phyloP scores from a whole-genome alignment of 2,797 vertebrate genomes.

The Oreochromis mossambicus region DNA sequence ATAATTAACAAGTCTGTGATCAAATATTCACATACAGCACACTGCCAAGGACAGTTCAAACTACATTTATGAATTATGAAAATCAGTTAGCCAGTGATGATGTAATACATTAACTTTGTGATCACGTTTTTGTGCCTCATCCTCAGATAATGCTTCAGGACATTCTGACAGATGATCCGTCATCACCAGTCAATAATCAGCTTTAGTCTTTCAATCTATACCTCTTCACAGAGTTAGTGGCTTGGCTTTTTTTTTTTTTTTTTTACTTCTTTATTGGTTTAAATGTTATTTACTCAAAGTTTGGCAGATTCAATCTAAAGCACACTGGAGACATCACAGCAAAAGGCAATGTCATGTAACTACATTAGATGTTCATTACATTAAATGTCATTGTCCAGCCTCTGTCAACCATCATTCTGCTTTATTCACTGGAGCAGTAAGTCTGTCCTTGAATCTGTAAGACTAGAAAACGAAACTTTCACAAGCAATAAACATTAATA shows the following conservation, averaged over 20 bases:
- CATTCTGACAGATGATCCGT: background rate
- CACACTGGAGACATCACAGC: background rate
- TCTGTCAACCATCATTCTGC: background rate
- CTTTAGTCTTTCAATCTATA: background rate
- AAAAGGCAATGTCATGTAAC: background rate
- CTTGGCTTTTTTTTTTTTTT: background rate
- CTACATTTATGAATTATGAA: slow-evolving; percentile 6
- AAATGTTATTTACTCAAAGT: background rate
- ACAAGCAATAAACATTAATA: background rate
- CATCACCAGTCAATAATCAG: background rate
- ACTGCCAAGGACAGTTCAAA: slow-evolving; percentile 20
- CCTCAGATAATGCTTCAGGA: background rate
- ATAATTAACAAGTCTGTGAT: background rate
- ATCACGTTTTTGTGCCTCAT: background rate
- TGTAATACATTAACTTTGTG: background rate
- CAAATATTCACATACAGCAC: slow-evolving; percentile 21
- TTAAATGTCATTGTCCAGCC: background rate
- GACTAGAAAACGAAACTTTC: background rate
- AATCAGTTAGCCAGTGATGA: background rate
- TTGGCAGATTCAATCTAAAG: background rate
- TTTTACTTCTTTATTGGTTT: background rate
- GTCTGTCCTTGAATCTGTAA: background rate
- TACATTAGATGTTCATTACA: background rate
- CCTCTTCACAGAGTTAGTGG: background rate
- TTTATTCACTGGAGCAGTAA: background rate